These are phyloP conservation scores for Heliocidaris erythrogramma DNA, from an alignment of 35 echinoderm and acorn worm species.

Conservation along the genomic window DNA sequence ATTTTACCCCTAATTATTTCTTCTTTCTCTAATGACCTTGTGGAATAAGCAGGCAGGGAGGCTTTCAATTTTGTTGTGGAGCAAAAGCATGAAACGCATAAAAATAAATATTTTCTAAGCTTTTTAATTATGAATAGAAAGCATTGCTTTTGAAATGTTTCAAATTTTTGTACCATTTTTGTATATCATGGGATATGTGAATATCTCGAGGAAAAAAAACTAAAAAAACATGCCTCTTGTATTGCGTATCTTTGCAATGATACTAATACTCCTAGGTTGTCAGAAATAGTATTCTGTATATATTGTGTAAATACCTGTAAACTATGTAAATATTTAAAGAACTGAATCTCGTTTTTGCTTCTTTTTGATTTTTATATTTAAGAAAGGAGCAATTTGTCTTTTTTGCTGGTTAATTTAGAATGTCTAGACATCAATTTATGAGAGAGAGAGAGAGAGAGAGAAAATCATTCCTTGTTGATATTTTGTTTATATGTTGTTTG, in stretches of 20 bases:
- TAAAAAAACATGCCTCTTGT: not conserved
- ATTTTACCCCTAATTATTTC: not conserved
- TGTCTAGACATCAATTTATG: not conserved
- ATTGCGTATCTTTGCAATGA: slow-evolving; percentile 1
- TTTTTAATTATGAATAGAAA: slow-evolving; percentile 32
- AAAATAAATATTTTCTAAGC: slow-evolving; percentile 41
- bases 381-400: not conserved
- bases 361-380: slow-evolving; percentile 28
- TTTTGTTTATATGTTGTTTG: slow-evolving; percentile 15
- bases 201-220: not conserved
- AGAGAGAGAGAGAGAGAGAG: not conserved
- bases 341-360: not conserved
- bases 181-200: not conserved
- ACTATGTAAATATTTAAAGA: slow-evolving; percentile 31
- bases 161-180: slow-evolving; percentile 44
- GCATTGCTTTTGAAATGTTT: slow-evolving; percentile 35
- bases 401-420: not conserved
- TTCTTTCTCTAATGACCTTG: not conserved
- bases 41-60: not conserved
- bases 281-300: slow-evolving; percentile 36
- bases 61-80: not conserved
- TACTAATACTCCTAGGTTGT: not conserved
- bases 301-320: slow-evolving; percentile 34
- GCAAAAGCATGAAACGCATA: not conserved
- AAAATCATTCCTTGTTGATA: slow-evolving; percentile 32